A percentile compares a stretch with the other conserved stretches of the same genome.
Evolutionary conservation across 2,888 invertebrate species (phyloP).

Genomic region (Callosobruchus maculatus): DNA sequence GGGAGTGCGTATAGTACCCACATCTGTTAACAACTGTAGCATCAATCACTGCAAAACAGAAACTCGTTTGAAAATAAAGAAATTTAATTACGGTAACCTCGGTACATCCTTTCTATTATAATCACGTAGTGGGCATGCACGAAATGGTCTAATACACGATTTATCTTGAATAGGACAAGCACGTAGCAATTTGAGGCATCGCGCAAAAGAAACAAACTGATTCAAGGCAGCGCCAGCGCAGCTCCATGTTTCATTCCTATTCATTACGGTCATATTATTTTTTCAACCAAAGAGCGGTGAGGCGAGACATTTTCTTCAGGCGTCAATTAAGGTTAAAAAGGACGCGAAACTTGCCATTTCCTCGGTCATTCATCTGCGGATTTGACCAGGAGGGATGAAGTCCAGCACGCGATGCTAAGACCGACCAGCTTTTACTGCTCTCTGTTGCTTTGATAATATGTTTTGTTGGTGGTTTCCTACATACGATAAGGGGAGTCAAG

Average conservation of each 20-base stretch:
- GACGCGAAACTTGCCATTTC: neutral
- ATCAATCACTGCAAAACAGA: neutral
- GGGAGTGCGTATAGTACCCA: neutral
- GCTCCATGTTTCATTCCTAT: neutral
- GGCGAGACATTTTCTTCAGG: neutral
- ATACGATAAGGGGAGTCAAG: too few species aligned
- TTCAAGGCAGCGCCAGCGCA: too few species aligned
- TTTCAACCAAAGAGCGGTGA: neutral
- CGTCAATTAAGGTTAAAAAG: neutral
- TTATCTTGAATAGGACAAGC: neutral
- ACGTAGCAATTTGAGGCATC: neutral
- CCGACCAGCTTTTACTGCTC: neutral
- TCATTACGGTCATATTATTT: neutral
- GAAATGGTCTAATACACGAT: neutral
- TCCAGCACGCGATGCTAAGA: neutral
- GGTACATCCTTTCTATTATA: neutral
- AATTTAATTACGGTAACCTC: neutral
- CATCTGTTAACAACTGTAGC: neutral
- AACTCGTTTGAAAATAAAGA: neutral
- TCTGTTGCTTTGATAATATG: neutral
- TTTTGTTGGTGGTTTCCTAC: neutral
- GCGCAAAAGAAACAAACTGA: neutral
- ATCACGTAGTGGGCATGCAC: neutral
- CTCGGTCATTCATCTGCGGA: neutral
- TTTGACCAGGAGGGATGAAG: neutral